These are phyloP conservation scores for Phylloscopus trochiloides DNA, from an alignment of 2,113 vertebrate species.

Conservation along the genomic window DNA sequence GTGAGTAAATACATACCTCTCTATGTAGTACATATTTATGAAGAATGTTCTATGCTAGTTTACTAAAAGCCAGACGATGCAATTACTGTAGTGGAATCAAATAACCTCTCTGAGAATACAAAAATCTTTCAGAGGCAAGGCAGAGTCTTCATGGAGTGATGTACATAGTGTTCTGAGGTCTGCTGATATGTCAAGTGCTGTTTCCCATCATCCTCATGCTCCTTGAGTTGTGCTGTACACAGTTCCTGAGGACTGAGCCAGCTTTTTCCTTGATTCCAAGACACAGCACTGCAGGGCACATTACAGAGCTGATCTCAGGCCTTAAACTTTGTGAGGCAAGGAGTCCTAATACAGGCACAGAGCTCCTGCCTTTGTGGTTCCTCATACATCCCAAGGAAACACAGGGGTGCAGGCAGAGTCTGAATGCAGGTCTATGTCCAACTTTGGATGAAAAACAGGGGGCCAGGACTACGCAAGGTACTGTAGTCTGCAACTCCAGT, in stretches of 20 bases:
- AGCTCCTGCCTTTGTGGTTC: background rate
- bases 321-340: background rate
- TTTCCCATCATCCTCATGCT: background rate
- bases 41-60: background rate
- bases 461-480: background rate
- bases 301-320: background rate
- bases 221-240: background rate
- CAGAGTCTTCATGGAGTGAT: background rate
- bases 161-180: background rate
- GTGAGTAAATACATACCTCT: background rate
- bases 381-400: background rate
- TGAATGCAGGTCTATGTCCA: background rate
- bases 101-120: background rate
- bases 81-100: background rate
- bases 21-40: background rate
- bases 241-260: background rate
- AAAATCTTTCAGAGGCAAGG: background rate
- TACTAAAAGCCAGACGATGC: background rate
- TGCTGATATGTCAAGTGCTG: background rate
- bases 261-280: background rate
- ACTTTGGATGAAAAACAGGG: background rate
- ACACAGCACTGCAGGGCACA: background rate
- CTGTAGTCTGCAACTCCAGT: background rate
- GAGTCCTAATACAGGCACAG: background rate
- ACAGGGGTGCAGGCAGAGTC: background rate